Percentiles rank a stretch among this genome's conserved stretches.
These are phyloP conservation scores for Pterobdella sp. DNA, from an alignment of 2,888 invertebrate genomes.

Conservation along the genomic window DNA sequence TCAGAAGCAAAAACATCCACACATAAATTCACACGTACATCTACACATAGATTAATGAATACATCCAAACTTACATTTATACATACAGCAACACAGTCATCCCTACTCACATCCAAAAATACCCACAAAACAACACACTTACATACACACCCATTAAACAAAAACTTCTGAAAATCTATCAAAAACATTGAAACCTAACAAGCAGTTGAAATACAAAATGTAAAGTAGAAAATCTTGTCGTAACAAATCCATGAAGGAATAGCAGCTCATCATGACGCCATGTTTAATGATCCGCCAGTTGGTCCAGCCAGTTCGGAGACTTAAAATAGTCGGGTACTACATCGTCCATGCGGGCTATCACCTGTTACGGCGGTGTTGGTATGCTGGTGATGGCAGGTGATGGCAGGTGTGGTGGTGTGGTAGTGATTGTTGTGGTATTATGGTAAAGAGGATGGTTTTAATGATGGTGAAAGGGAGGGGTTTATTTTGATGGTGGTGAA, in stretches of 20 bases:
- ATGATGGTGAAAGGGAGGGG: neutral
- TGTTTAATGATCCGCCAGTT: slow-evolving; percentile 60
- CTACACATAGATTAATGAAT: neutral
- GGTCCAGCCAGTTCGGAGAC: slow-evolving; percentile 96
- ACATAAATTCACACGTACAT: slow-evolving; percentile 13
- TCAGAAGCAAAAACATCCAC: neutral
- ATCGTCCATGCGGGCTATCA: slow-evolving; percentile 97
- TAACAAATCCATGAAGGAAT: neutral
- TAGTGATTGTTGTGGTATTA: slow-evolving; percentile 48
- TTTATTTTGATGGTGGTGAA: no score
- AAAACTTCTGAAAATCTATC: neutral
- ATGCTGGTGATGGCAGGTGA: no score
- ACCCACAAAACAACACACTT: neutral
- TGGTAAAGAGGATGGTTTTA: neutral
- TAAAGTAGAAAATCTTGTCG: neutral
- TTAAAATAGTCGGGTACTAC: slow-evolving; percentile 99
- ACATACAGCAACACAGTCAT: slow-evolving; percentile 7
- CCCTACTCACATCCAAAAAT: neutral
- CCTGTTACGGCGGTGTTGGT: no score
- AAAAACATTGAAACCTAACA: neutral
- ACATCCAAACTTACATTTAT: slow-evolving; percentile 2
- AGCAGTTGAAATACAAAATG: neutral
- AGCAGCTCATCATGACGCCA: neutral
- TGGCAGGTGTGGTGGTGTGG: no score
- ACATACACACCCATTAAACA: neutral